A percentile compares a stretch with the other conserved stretches of the same genome.
phyloP scores from a whole-genome alignment of 2,113 vertebrate genomes.

The Monarcha castaneiventris region DNA sequence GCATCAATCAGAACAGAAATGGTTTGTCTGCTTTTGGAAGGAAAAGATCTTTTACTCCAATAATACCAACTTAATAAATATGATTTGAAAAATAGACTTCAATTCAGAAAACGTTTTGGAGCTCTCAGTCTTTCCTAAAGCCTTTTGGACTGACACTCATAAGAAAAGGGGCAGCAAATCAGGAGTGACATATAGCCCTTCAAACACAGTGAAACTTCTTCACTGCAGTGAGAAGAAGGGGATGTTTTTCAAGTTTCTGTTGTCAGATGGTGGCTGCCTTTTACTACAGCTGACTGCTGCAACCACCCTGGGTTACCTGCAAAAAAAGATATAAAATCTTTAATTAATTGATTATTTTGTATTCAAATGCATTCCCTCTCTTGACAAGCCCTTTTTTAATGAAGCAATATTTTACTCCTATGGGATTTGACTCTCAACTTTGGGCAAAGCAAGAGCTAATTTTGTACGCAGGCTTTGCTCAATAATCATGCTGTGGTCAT shows the following conservation, averaged over 20 bases:
- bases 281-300: neutral
- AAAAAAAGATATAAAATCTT: neutral
- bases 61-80: neutral
- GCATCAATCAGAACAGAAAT: neutral
- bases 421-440: neutral
- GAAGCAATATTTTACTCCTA: neutral
- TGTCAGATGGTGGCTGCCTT: neutral
- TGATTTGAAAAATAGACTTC: neutral
- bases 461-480: neutral
- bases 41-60: neutral
- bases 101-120: neutral
- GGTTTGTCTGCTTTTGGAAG: neutral
- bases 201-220: neutral
- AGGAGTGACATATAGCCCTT: neutral
- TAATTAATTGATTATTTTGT: neutral
- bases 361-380: neutral
- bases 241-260: neutral
- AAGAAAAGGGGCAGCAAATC: neutral
- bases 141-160: neutral
- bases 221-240: neutral
- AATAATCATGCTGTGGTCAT: neutral
- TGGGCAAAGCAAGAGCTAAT: neutral
- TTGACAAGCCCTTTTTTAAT: neutral
- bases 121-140: neutral
- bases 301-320: neutral